Percentiles rank a stretch among this genome's conserved stretches.
phyloP scores from a whole-genome alignment of 2,888 invertebrate genomes.

The Thumatha senex region DNA sequence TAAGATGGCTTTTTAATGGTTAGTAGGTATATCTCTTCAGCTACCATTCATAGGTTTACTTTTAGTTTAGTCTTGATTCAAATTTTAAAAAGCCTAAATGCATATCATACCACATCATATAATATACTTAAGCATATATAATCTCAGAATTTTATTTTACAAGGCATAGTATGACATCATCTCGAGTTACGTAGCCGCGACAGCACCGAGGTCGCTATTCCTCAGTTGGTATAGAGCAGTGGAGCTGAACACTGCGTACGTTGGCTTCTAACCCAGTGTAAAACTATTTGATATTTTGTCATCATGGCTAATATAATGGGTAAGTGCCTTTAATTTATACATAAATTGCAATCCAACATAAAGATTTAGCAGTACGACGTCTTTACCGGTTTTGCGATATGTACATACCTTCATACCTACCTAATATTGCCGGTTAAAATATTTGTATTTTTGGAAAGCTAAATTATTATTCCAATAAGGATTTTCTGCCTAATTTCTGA shows the following conservation, averaged over 20 bases:
- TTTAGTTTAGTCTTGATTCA: neutral
- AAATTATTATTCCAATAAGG: too few species aligned
- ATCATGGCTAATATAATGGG: constrained; percentile 76
- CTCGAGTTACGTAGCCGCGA: constrained; percentile 37
- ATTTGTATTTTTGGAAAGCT: too few species aligned
- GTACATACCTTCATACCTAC: too few species aligned
- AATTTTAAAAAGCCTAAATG: constrained; percentile 17
- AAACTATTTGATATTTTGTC: constrained; percentile 42
- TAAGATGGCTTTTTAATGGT: neutral
- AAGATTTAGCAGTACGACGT: too few species aligned
- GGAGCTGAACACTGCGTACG: constrained; percentile 47
- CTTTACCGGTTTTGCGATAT: too few species aligned
- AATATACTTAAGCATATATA: constrained; percentile 20
- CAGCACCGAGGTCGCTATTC: constrained; percentile 37
- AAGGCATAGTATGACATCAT: constrained; percentile 54
- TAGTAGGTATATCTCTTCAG: neutral
- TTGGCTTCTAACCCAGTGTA: constrained; percentile 36
- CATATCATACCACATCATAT: constrained; percentile 9
- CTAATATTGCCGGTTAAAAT: too few species aligned
- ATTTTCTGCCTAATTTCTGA: too few species aligned
- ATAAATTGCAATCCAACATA: neutral
- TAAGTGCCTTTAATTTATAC: constrained; percentile 47
- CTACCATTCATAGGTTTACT: neutral
- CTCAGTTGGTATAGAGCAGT: constrained; percentile 46
- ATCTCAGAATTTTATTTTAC: constrained; percentile 38